phyloP scores from a whole-genome alignment of 2,113 vertebrate species.

The Redunca redunca region DNA sequence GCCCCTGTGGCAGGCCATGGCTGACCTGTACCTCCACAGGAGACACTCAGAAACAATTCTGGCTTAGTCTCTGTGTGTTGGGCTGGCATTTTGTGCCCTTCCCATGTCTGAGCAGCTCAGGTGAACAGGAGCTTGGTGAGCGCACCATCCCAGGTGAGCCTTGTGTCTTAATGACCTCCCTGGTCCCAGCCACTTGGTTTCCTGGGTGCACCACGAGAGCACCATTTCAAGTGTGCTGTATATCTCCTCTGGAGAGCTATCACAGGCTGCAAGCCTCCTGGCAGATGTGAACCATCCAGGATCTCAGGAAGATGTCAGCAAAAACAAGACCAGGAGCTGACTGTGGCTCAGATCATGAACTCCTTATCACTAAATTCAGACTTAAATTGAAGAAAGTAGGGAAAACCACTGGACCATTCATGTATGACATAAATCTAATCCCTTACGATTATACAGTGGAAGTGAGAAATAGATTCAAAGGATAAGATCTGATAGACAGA shows the following conservation, averaged over 20 bases:
- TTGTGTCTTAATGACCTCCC: not conserved
- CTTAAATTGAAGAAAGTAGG: not conserved
- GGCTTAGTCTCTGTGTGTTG: not conserved
- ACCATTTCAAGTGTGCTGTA: not conserved
- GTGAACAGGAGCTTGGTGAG: not conserved
- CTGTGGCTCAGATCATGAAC: not conserved
- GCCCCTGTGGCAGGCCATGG: no score
- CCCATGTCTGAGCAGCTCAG: not conserved
- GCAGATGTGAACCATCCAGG: not conserved
- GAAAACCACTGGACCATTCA: not conserved
- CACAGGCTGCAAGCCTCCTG: not conserved
- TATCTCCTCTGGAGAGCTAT: not conserved
- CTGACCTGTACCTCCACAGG: no score
- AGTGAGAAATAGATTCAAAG: not conserved
- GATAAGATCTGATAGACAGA: not conserved
- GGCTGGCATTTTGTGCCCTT: not conserved
- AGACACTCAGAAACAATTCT: no score
- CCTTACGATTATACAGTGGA: not conserved
- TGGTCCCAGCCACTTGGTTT: not conserved
- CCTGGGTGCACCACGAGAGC: not conserved
- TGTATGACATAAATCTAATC: not conserved
- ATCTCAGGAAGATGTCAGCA: not conserved
- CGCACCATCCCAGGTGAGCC: no score
- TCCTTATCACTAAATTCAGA: not conserved
- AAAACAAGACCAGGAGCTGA: not conserved